A percentile compares a stretch with the other conserved stretches of the same genome.
phyloP scores from a whole-genome alignment of 2,113 vertebrate genomes.

The Mesembrinibis cayennensis region DNA sequence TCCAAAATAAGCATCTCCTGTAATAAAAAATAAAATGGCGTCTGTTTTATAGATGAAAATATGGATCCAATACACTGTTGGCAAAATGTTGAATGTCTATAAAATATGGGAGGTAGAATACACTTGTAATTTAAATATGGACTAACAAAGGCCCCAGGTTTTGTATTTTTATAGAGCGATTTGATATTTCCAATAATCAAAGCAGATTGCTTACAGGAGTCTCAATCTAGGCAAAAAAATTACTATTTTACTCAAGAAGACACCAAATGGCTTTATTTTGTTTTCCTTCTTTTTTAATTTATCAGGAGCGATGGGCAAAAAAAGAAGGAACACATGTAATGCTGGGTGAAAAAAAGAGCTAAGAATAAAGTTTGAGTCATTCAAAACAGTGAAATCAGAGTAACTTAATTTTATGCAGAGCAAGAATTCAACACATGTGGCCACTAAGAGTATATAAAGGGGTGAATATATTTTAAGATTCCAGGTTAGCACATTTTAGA shows the following conservation, averaged over 20 bases:
- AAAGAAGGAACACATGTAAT: background rate
- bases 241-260: background rate
- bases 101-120: constrained; percentile 35
- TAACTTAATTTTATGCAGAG: background rate
- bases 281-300: background rate
- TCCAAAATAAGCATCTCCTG: constrained; percentile 1
- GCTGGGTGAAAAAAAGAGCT: background rate
- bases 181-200: constrained; percentile 21
- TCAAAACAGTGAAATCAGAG: background rate
- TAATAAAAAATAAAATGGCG: constrained; percentile 2
- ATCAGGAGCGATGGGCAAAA: background rate
- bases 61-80: background rate
- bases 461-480: constrained; percentile 12
- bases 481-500: background rate
- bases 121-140: background rate
- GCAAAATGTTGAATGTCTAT: background rate
- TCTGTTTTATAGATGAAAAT: constrained; percentile 19
- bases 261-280: background rate
- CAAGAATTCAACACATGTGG: background rate
- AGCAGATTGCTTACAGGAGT: background rate
- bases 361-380: background rate
- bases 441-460: background rate
- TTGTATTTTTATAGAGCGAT: background rate
- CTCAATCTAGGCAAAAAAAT: background rate
- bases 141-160: background rate